Evolutionary conservation across 2,888 invertebrate species (phyloP), one percentile per base, ranked within the genome.

Genomic region (Eristalis intricaria): DNA sequence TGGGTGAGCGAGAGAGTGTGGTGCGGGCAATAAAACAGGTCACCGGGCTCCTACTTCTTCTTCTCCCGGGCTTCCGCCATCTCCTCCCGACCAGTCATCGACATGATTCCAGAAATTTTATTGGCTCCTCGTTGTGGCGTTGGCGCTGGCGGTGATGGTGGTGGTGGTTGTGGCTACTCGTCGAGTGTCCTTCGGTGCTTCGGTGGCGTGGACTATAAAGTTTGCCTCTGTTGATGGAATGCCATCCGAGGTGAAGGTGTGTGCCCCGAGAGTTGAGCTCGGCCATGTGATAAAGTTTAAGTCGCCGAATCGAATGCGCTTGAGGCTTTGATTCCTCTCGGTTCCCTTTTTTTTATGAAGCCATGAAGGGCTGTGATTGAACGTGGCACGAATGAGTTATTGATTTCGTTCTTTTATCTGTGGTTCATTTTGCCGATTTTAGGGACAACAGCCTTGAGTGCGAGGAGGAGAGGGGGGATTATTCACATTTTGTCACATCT

Each of bases 11-110:
- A 50, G 19, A 19, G 50, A 19, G 32, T 19, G 50, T 58, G 40
- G 79, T 73, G 29, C 29, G 69, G 40, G 26, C 74, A 74, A 74
- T 74, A 64, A 81, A 74, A 61, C 69, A 58, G 69, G 71, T 79
- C 79, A 60, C 38, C 19, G 43, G 32, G 40, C 26, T 60, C 50
- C 15, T n/a, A 19, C 26, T 13, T 60, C 2, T 3, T 19, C 56
- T 19, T 22, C 8, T 56, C 26, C 26, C 26, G 26, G 1, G 26
- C 26, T 26, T n/a, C 26, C 26, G 1, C 1, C 26, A 3, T 26
- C 26, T 26, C n/a, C 56, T 5, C 56, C 56, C 19, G 2, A 1
- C 1, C 5, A 4, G 13, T 13, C 60, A 4, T 2, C 38, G 60
- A 38, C 60, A 73, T 70, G 58, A 43, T 38, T 50, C 7, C 61